Conservation (phyloP, 64 coral and sea anemone species). For the Montipora foliosa region DNA sequence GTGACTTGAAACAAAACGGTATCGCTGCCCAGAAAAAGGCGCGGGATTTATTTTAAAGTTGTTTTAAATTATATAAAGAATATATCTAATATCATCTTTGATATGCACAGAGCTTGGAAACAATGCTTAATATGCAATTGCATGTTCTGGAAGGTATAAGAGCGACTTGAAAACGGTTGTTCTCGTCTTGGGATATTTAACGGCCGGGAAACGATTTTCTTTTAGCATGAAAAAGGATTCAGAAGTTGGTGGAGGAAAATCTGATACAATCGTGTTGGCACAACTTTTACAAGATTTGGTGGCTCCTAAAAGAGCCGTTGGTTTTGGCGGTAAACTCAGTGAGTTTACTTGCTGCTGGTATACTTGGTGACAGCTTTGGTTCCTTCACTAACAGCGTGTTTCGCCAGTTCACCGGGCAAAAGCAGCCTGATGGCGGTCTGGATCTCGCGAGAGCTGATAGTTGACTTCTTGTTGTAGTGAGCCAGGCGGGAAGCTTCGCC, state of each 20-base stretch:
- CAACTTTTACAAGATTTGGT: conserved; percentile 9
- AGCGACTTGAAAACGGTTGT: too few species aligned
- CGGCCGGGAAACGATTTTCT: too few species aligned
- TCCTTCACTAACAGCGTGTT: conserved; percentile 58
- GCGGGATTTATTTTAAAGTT: too few species aligned
- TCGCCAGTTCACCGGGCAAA: conserved; percentile 48
- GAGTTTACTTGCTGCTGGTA: conserved; percentile 62
- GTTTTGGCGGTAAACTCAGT: conserved; percentile 31
- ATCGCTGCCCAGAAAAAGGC: too few species aligned
- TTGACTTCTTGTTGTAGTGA: conserved; percentile 73
- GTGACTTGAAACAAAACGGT: too few species aligned
- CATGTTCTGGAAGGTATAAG: too few species aligned
- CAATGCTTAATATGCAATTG: too few species aligned
- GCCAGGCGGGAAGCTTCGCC: conserved; percentile 57
- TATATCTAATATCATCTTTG: too few species aligned
- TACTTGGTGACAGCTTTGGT: conserved; percentile 56
- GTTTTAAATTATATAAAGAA: too few species aligned
- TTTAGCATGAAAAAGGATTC: background rate
- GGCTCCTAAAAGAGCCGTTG: conserved; percentile 50
- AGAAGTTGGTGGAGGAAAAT: background rate
- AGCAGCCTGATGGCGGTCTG: conserved; percentile 60
- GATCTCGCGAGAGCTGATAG: conserved; percentile 54
- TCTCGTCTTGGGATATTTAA: too few species aligned
- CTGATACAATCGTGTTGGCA: background rate
- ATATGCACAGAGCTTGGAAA: too few species aligned